Base-by-base conservation (phyloP, 2,888 invertebrate species). In the Erebia palarica region DNA sequence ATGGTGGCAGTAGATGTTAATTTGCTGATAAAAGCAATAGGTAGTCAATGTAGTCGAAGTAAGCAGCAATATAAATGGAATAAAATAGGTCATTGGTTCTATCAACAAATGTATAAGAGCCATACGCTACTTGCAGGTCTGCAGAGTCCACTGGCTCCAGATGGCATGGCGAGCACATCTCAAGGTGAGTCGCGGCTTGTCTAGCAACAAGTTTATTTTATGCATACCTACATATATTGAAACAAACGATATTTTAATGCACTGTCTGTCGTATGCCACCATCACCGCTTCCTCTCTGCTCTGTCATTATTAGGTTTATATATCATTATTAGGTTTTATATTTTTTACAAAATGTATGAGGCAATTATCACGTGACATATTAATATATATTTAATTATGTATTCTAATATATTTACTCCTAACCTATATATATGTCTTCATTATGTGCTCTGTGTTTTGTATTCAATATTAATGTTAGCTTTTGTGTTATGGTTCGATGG, bases 111-210 rank as follows among this genome's bases (percentile, higher is more conserved):
- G 77, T 78, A 78, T 84, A 80, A 84, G 82, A 80, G 76, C 75
- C 73, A 81, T 84, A 79, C 86, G 77, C 72, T 86, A 77, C 83
- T 90, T 90, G 78, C 94, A 95, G 95, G 95, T 90, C 92, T 95
- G 83, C 89, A 87, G 83, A 94, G 94, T 84, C 94, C 94, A 74
- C 91, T 95, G 86, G 89, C 94, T 76, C 94, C 95, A 73, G 97
- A 96, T 90, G 96, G 96, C 88, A 93, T 97, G 86, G 96, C 97
- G 81, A 96, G 96, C 86, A 97, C 97, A 84, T 97, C 97, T 82
- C 97, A 97, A 97, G 97, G 97, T 97, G 95, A 96, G 96, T 94
- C 80, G 75, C 84, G 79, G 92, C 93, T 92, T 93, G 88, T 88
- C 79, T 89, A 89, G 87, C 86, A 91, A 92, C 90, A 89, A 92